A percentile compares a stretch with the other conserved stretches of the same genome.
Evolutionary conservation across 2,113 vertebrate genomes (phyloP).

Genomic region (Hucho hucho): DNA sequence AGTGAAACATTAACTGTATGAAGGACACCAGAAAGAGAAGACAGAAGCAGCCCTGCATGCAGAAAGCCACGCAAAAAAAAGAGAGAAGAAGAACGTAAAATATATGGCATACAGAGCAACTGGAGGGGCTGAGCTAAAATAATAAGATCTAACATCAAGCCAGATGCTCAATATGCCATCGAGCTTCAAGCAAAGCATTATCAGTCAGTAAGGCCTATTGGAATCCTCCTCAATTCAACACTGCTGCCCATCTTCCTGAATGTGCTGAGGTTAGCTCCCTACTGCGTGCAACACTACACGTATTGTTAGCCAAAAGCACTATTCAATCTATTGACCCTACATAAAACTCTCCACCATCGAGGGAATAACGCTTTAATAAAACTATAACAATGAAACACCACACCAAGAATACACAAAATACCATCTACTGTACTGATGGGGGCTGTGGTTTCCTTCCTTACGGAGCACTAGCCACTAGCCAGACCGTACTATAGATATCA

Average conservation of each 20-base stretch:
- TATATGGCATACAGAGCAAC: background rate
- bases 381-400: background rate
- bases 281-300: no score
- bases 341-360: no score
- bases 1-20: conserved; percentile 46
- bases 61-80: no score
- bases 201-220: conserved; percentile 26
- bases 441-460: conserved; percentile 9
- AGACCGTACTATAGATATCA: conserved; percentile 43
- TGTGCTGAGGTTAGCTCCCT: no score
- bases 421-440: background rate
- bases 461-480: conserved; percentile 24
- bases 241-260: background rate
- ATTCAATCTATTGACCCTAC: no score
- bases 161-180: background rate
- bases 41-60: background rate
- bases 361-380: no score
- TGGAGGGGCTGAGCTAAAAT: background rate
- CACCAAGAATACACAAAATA: background rate
- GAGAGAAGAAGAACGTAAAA: no score
- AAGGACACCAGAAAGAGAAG: conserved; percentile 28
- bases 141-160: conserved; percentile 24
- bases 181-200: conserved; percentile 39
- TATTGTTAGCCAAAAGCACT: no score
- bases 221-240: conserved; percentile 16